Evolutionary conservation across 2,797 vertebrate genomes (phyloP), one percentile per base, ranked within the genome.

Genomic region (Paratrypauchen microcephalus): DNA sequence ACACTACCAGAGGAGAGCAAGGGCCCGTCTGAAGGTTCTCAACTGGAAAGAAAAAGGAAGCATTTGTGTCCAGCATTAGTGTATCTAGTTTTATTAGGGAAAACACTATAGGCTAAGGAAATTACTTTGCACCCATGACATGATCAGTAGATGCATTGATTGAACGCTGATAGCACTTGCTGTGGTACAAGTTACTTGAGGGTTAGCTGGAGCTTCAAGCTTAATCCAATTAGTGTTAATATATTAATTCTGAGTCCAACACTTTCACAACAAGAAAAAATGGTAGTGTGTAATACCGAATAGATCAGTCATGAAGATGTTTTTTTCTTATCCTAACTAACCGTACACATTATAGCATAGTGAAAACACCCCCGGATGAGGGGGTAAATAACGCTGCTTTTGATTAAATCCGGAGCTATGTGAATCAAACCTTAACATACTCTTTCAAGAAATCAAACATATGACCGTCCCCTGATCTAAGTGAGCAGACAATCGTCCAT

Each of bases 11-110:
- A 48, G 72, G 66, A 86, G 73, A 87, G 66, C 72, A 88, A 61
- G 80, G 82, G 88, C 82, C 89, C 76, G 87, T 92, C 93, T 66
- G 90, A 91, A 86, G 93, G 82, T 80, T 90, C 75, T 83, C 90
- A 94, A 72, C 94, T 95, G 81, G 57, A 36, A 63, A 60, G 1
- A 63, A 75, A 15, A 77, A 21, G 3, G 26, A n/a, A 28, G 5
- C 16, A 36, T n/a, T 24, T 59, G 32, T 4, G 28, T 16, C 6
- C 0, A 4, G 18, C 28, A 32, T 18, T 32, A 5, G 5, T 30
- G 18, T 28, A n/a, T 32, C 4, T 36, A 15, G 11, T 55, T 59
- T 59, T 18, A 59, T 30, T 19, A 36, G 13, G 4, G 55, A 60
- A 18, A 30, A 30, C 30, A 32, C 18, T 18, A 26, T 3, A 56